Evolutionary conservation across 2,797 vertebrate genomes (phyloP).

Genomic region (Threskiornis aethiopicus): DNA sequence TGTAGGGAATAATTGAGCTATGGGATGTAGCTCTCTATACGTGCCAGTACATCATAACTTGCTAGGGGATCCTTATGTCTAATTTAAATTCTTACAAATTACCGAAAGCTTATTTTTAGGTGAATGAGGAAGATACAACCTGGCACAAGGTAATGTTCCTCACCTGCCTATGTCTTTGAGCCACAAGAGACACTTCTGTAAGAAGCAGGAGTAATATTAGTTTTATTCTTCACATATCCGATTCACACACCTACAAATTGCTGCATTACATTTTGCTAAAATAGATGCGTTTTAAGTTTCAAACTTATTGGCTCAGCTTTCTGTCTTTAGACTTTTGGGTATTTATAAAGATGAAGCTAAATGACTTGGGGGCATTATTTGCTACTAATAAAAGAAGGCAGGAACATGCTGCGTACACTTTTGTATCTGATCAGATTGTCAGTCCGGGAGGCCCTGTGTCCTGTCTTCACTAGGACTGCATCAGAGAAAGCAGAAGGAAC

Average conservation of each 20-base stretch:
- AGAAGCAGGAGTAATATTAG: not conserved
- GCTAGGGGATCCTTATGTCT: not conserved
- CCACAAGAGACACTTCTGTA: not conserved
- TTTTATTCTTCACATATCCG: not conserved
- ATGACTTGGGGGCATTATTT: not conserved
- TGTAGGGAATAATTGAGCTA: not conserved
- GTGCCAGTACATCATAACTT: not conserved
- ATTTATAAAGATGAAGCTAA: not conserved
- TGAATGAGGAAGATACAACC: not conserved
- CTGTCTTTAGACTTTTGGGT: not conserved
- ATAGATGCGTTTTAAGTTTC: not conserved
- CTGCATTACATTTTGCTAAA: not conserved
- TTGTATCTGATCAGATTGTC: not conserved
- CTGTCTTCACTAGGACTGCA: not conserved
- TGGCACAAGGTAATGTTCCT: not conserved
- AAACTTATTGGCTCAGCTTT: not conserved
- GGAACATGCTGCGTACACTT: not conserved
- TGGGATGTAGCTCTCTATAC: not conserved
- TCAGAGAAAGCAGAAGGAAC: not conserved
- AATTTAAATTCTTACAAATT: conserved; percentile 1
- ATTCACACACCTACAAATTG: not conserved
- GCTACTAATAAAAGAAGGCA: not conserved
- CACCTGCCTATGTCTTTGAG: not conserved
- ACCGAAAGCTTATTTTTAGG: not conserved
- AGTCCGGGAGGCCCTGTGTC: not conserved